Percentiles rank a stretch among this genome's conserved stretches.
Evolutionary conservation across 1,140 invertebrate species (phyloP).

Genomic region (Tachypleus tridentatus): DNA sequence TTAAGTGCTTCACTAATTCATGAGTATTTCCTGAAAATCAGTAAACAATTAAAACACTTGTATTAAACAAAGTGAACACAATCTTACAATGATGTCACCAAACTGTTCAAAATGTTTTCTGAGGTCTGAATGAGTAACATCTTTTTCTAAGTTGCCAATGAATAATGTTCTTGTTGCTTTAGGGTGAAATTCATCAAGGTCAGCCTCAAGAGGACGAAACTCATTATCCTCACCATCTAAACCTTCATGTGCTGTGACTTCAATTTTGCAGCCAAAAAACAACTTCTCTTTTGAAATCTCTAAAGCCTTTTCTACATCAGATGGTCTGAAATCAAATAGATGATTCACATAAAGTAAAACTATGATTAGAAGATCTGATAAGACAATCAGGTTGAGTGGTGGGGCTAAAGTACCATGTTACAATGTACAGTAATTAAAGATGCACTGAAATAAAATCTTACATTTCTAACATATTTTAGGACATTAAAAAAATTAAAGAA

Average conservation of each 20-base stretch:
- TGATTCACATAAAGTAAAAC: too few species aligned
- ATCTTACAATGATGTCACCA: constrained; percentile 84
- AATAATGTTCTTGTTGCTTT: constrained; percentile 79
- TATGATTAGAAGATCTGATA: too few species aligned
- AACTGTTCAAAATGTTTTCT: constrained; percentile 84
- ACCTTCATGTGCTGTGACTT: constrained; percentile 74
- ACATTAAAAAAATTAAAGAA: too few species aligned
- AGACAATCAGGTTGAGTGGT: too few species aligned
- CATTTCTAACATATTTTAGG: too few species aligned
- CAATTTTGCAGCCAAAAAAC: constrained; percentile 92
- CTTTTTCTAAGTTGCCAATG: constrained; percentile 88
- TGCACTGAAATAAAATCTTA: too few species aligned
- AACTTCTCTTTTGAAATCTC: constrained; percentile 90
- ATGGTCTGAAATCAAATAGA: constrained; percentile 40
- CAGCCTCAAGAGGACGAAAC: constrained; percentile 80
- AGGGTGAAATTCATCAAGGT: constrained; percentile 89
- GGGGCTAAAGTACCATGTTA: too few species aligned
- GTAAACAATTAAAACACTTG: constrained; percentile 15
- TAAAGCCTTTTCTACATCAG: constrained; percentile 88
- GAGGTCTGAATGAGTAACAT: constrained; percentile 74
- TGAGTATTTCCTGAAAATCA: not conserved
- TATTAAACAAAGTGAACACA: too few species aligned
- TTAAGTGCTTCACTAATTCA: not conserved
- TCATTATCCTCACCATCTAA: constrained; percentile 78
- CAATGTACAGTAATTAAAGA: too few species aligned